A percentile compares a stretch with the other conserved stretches of the same genome.
Conservation (phyloP, 2,888 invertebrate genomes). For the Agrochola litura region DNA sequence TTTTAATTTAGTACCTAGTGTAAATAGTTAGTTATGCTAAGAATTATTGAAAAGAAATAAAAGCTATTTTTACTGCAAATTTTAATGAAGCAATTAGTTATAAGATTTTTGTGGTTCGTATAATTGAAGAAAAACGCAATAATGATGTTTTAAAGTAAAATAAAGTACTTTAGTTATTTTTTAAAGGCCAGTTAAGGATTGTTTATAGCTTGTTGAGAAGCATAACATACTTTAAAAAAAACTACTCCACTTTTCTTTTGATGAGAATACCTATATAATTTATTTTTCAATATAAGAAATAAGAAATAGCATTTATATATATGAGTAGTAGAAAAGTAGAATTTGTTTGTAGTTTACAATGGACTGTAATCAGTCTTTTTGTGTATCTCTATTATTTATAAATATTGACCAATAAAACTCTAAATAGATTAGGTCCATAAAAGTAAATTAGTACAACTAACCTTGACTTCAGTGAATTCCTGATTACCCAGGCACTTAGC, state of each 20-base stretch:
- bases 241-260: background rate
- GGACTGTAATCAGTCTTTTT: background rate
- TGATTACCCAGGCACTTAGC: conserved; percentile 90
- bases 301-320: background rate
- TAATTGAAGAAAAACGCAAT: background rate
- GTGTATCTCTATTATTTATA: background rate
- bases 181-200: background rate
- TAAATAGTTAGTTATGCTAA: too few species aligned
- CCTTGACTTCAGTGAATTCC: conserved; percentile 89
- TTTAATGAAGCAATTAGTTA: too few species aligned
- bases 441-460: conserved; percentile 66
- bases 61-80: background rate
- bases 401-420: background rate
- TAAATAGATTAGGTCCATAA: background rate
- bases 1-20: too few species aligned
- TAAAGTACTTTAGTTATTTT: background rate
- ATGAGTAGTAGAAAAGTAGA: background rate
- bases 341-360: background rate
- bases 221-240: background rate
- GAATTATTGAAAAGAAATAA: too few species aligned
- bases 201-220: background rate
- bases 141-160: background rate
- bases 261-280: too few species aligned
- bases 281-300: background rate
- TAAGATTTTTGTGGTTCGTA: background rate